Conservation (phyloP, 2,113 vertebrate species). For the Noturus placidus region DNA sequence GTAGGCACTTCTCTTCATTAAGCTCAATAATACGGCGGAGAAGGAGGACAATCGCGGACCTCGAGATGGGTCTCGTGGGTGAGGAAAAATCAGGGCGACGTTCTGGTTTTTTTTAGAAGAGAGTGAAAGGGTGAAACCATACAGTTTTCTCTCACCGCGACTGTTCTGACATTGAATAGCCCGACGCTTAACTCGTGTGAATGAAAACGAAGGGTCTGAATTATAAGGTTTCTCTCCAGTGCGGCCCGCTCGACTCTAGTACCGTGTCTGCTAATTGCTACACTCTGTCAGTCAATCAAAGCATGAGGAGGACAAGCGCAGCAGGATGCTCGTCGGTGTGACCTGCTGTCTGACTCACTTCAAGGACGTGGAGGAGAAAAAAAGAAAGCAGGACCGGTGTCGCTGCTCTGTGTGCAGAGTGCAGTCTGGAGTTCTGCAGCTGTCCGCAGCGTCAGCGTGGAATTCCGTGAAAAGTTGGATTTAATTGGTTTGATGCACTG, state of each 20-base stretch:
- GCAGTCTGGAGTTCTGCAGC: conserved; percentile 1
- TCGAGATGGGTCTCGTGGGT: conserved; percentile 35
- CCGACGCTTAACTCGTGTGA: neutral
- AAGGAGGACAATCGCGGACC: conserved; percentile 32
- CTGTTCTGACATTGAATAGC: neutral
- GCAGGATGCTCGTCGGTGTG: conserved; percentile 7
- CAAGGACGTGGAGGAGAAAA: neutral
- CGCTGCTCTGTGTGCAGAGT: neutral
- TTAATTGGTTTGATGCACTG: neutral
- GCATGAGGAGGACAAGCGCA: neutral
- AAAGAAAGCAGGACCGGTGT: neutral
- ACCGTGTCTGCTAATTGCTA: conserved; percentile 29
- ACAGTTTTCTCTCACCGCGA: no score
- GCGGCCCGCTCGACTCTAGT: neutral
- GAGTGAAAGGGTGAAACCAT: neutral
- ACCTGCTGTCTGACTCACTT: neutral
- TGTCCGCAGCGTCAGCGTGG: neutral
- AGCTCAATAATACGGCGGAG: conserved; percentile 23
- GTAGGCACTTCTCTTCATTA: conserved; percentile 39
- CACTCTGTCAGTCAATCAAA: conserved; percentile 36
- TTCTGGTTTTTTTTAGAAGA: conserved; percentile 4
- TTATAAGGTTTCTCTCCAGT: neutral
- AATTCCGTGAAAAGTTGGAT: neutral
- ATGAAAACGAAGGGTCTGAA: neutral
- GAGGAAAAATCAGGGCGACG: conserved; percentile 16